Base-by-base conservation (phyloP, 2,113 vertebrate genomes). In the Syrmaticus mikado region DNA sequence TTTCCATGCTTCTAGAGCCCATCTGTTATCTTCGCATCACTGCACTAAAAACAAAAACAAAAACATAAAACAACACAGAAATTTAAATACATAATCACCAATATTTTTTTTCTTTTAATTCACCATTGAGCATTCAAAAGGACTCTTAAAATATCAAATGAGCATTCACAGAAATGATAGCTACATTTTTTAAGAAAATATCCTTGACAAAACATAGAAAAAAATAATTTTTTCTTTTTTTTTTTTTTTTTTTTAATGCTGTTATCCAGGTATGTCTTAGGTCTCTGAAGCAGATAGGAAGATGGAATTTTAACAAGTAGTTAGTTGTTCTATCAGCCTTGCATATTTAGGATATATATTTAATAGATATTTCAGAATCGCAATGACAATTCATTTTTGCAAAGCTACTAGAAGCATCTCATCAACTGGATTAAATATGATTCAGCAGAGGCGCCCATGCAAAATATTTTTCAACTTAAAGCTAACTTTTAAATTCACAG, bases 121-220 rank as follows among this genome's bases (percentile, higher is more conserved):
- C 88, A 98, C 98, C 74, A 98, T 98, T 77, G 98, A 98, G 81
- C 98, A 98, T 75, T 97, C 98, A 13, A 98, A 98, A 97, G 98
- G 98, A 58, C 97, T 98, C 46, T 70, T 98, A 97, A 90, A 98
- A 98, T 84, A 97, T 98, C 72, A 96, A 97, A 36, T 93, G 97
- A 68, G 97, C 97, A 45, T 98, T 98, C 94, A 98, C 95, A 10
- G 98, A 98, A 95, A 98, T 98, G 94, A 95, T 96, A 78, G 50
- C 72, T 82, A 92, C 87, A 1, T 98, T 98, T 97, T 98, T 98
- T 75, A 98, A 97, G 97, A 98, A 71, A 98, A 98, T 82, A 75
- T 97, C 41, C 96, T 98, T 88, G 97, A 96, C 32, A 95, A 93
- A 74, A 94, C 91, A 43, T 98, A 98, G 98, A 98, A 97, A 95